Conservation (phyloP, 2,113 vertebrate species). For the Python bivittatus region DNA sequence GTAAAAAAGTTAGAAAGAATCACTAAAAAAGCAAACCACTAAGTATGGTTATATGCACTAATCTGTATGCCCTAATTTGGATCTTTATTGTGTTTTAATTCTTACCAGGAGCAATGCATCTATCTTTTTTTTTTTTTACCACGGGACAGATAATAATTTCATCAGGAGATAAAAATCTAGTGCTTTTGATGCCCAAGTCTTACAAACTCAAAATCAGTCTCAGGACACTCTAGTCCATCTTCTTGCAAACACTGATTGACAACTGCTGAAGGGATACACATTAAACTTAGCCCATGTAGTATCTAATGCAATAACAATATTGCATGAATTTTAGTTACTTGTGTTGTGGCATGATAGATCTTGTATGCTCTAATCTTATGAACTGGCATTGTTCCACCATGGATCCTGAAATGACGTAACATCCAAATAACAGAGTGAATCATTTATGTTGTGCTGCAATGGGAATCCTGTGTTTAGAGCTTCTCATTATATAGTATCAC, state of each 20-base stretch:
- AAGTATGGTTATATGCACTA: neutral
- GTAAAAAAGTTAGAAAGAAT: neutral
- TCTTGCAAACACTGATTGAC: neutral
- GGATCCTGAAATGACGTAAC: neutral
- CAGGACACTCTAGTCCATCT: neutral
- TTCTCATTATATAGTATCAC: neutral
- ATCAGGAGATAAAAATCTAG: neutral
- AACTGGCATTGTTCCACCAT: neutral
- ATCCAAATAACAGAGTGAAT: conserved; percentile 18
- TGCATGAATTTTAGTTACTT: conserved; percentile 1
- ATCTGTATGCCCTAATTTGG: neutral
- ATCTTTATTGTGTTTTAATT: neutral
- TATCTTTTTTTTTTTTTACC: neutral
- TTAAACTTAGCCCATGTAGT: neutral
- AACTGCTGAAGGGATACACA: neutral
- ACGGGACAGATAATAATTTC: neutral
- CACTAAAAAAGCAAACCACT: neutral
- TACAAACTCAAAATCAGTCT: neutral
- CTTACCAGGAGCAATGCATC: neutral
- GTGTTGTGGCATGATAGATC: neutral
- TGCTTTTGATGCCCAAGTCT: neutral
- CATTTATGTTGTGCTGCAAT: neutral
- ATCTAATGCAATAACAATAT: neutral
- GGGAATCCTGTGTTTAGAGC: neutral
- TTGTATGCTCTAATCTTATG: conserved; percentile 2